Percentiles rank a stretch among this genome's conserved stretches.
Evolutionary conservation across 2,797 vertebrate species (phyloP).

Genomic region (Lutjanus argentimaculatus): DNA sequence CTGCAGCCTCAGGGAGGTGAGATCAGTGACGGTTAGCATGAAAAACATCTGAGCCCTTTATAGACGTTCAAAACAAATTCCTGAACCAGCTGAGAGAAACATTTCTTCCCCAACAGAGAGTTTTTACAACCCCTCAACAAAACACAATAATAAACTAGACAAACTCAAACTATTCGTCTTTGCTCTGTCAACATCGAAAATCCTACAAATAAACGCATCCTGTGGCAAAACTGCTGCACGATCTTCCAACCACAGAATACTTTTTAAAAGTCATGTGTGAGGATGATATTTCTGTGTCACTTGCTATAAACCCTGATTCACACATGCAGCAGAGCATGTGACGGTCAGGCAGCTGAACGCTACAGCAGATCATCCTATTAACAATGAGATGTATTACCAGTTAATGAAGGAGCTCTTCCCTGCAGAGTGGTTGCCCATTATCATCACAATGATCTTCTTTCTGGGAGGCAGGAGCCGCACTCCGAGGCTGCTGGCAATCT

Average conservation of each 20-base stretch:
- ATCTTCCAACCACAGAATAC: background rate
- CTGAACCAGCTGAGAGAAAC: background rate
- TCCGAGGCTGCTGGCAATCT: slow-evolving; percentile 84
- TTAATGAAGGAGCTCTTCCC: slow-evolving; percentile 91
- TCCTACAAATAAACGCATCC: background rate
- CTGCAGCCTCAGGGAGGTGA: background rate
- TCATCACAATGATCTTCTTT: slow-evolving; percentile 89
- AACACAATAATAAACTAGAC: background rate
- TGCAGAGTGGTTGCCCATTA: slow-evolving; percentile 90
- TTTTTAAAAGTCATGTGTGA: slow-evolving; percentile 18
- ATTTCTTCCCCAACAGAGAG: background rate
- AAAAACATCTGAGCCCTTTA: slow-evolving; percentile 8
- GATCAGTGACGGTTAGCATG: slow-evolving; percentile 5
- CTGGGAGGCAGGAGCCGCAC: slow-evolving; percentile 85
- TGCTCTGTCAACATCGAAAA: background rate
- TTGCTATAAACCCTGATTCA: background rate
- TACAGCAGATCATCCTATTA: background rate
- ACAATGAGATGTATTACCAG: slow-evolving; percentile 81
- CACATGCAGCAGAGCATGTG: background rate
- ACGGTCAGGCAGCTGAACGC: background rate
- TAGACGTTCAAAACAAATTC: slow-evolving; percentile 12
- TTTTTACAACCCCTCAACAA: background rate
- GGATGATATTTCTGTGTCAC: background rate
- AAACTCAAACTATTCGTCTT: background rate
- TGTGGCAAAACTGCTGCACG: background rate